Evolutionary conservation across 2,888 invertebrate species (phyloP).

Genomic region (Physocephala rufipes): DNA sequence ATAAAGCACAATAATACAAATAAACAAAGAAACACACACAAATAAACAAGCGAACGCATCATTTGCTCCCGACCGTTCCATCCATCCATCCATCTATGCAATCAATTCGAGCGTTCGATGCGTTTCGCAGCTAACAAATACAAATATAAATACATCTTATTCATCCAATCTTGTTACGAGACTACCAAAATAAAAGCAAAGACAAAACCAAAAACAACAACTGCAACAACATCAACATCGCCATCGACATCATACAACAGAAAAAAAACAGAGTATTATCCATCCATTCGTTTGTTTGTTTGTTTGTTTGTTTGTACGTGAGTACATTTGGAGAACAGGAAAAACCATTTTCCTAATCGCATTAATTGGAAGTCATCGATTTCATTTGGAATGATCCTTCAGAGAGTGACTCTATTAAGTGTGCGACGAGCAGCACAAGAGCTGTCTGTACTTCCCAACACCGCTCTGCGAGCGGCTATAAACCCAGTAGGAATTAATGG

Average conservation of each 20-base stretch:
- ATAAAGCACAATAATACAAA: slow-evolving; percentile 16
- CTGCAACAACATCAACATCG: neutral
- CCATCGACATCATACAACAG: neutral
- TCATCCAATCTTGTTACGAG: slow-evolving; percentile 36
- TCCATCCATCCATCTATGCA: too few relatives aligned
- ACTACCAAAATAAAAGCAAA: too few relatives aligned
- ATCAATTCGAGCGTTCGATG: neutral
- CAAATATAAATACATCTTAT: neutral
- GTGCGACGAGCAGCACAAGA: neutral
- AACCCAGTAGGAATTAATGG: too few relatives aligned
- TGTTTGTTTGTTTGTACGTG: too few relatives aligned
- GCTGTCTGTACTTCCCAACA: neutral
- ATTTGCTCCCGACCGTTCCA: too few relatives aligned
- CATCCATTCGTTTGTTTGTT: too few relatives aligned
- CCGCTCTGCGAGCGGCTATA: neutral
- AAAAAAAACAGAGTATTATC: neutral
- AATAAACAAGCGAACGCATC: neutral
- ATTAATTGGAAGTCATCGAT: slow-evolving; percentile 36
- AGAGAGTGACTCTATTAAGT: slow-evolving; percentile 46
- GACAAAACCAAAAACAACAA: slow-evolving; percentile 16
- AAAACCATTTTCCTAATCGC: slow-evolving; percentile 31
- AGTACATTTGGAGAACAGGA: neutral
- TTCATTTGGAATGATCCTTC: slow-evolving; percentile 39
- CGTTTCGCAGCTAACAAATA: neutral
- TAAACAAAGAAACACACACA: neutral